Evolutionary conservation across 2,113 vertebrate species (phyloP).

Genomic region (Gymnogyps californianus): DNA sequence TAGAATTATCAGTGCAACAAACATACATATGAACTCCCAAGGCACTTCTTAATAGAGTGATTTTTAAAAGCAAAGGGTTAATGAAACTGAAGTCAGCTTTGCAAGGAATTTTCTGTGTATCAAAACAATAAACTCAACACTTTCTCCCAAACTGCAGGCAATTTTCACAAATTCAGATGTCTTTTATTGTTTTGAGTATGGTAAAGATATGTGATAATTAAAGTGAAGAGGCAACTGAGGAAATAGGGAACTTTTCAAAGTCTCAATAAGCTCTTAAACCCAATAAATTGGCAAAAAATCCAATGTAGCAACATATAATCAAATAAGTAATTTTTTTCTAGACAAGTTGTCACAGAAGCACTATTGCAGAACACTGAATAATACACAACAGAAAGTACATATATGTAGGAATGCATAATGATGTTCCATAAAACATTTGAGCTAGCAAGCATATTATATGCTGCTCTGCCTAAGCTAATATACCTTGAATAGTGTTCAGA

Average conservation of each 20-base stretch:
- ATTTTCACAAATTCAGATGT: neutral
- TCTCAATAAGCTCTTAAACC: neutral
- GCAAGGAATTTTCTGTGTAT: neutral
- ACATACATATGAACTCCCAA: neutral
- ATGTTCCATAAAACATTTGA: neutral
- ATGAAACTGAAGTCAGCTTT: neutral
- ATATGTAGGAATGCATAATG: neutral
- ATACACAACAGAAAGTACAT: neutral
- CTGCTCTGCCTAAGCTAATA: neutral
- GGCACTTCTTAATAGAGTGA: neutral
- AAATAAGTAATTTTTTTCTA: neutral
- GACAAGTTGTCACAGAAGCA: neutral
- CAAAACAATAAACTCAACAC: neutral
- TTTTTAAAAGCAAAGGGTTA: neutral
- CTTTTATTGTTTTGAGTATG: neutral
- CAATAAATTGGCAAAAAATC: neutral
- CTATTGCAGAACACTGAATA: neutral
- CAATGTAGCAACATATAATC: neutral
- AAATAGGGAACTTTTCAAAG: neutral
- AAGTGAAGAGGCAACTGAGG: neutral
- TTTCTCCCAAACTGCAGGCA: neutral
- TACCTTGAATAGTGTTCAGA: neutral
- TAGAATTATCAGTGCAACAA: neutral
- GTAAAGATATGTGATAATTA: neutral
- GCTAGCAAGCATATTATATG: neutral